Evolutionary conservation across 2,797 vertebrate species (phyloP).

Genomic region (Falco peregrinus): DNA sequence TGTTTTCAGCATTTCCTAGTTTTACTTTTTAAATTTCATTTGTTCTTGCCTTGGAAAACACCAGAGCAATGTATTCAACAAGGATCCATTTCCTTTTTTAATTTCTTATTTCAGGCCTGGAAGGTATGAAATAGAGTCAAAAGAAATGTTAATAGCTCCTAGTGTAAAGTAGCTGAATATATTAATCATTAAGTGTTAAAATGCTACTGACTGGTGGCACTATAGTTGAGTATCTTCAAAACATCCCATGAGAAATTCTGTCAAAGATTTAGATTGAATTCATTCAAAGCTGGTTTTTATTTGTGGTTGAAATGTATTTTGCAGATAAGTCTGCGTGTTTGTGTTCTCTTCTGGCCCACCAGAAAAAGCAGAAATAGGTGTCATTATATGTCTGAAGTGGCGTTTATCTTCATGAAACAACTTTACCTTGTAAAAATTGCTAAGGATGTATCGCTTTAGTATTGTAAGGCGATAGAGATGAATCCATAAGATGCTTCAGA

Average conservation of each 20-base stretch:
- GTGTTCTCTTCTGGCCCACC: not conserved
- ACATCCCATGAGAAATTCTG: not conserved
- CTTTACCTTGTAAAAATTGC: not conserved
- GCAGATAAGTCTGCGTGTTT: not conserved
- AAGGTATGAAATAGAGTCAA: not conserved
- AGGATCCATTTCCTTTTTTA: not conserved
- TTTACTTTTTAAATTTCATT: not conserved
- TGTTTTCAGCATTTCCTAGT: not conserved
- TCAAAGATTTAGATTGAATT: not conserved
- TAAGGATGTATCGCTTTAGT: not conserved
- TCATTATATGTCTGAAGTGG: not conserved
- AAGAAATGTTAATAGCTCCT: not conserved
- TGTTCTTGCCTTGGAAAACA: not conserved
- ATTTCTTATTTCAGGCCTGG: not conserved
- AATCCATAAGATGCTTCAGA: not conserved
- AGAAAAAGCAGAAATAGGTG: not conserved
- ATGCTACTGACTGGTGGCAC: not conserved
- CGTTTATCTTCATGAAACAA: not conserved
- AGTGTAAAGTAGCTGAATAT: conserved; percentile 18
- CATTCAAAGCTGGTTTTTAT: not conserved
- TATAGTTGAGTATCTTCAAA: not conserved
- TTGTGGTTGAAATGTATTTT: conserved; percentile 17
- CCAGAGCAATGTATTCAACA: not conserved
- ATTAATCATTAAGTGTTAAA: conserved; percentile 14
- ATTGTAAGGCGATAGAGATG: not conserved